These are phyloP conservation scores for Megathymus violae DNA, from an alignment of 1,140 invertebrate genomes.

Conservation along the genomic window DNA sequence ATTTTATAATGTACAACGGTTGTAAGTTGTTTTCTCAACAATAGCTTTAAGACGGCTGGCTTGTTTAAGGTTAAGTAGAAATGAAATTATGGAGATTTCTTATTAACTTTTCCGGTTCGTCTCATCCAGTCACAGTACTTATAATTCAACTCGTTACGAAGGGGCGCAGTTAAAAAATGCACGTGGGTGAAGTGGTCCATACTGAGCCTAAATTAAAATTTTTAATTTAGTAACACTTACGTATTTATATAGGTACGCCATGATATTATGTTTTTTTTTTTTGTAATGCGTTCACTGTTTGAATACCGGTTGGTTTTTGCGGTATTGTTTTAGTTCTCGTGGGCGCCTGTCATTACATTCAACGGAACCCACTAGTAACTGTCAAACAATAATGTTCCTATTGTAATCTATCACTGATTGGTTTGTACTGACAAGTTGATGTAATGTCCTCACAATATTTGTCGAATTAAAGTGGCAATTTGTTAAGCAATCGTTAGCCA, in stretches of 20 bases:
- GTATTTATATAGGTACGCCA: not conserved
- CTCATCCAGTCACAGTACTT: constrained; percentile 10
- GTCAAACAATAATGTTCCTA: not conserved
- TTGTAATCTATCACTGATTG: constrained; percentile 6
- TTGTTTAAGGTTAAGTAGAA: not conserved
- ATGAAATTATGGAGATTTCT: constrained; percentile 8
- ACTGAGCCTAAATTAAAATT: constrained; percentile 20
- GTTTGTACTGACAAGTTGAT: too few relatives aligned
- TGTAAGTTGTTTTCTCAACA: not conserved
- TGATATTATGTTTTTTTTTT: constrained; percentile 4
- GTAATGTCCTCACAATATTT: too few relatives aligned
- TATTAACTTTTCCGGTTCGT: constrained; percentile 23
- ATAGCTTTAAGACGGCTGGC: not conserved
- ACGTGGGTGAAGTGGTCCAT: constrained; percentile 17
- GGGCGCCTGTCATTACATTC: not conserved
- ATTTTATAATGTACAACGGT: not conserved
- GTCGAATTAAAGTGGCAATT: too few relatives aligned
- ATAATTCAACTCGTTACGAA: constrained; percentile 24
- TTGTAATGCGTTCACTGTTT: constrained; percentile 20
- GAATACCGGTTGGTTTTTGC: constrained; percentile 52
- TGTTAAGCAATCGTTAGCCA: too few relatives aligned
- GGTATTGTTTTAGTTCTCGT: constrained; percentile 52
- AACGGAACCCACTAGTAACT: not conserved
- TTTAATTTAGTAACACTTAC: constrained; percentile 12
- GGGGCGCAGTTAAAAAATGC: constrained; percentile 23